Evolutionary conservation across 2,113 vertebrate species (phyloP), one percentile per base, ranked within the genome.

Genomic region (Phalacrocorax brasilianus): DNA sequence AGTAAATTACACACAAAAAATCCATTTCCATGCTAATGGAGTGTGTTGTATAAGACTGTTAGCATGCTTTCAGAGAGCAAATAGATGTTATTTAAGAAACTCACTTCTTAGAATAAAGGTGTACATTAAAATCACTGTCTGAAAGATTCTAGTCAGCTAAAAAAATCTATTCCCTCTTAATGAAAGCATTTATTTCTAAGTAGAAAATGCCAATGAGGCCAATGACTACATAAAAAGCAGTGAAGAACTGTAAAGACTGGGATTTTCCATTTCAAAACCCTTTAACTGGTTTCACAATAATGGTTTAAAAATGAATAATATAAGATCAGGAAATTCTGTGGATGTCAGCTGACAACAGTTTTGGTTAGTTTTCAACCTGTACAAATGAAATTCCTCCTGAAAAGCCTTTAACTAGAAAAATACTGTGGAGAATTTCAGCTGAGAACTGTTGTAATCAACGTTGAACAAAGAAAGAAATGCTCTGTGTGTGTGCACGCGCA

Each of bases 11-110:
- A 97, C 53, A 88, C 88, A 87, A 95, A 95, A 95, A 97, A 93
- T 93, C 86, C 66, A 97, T 98, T 97, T 96, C 84, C 91, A 96
- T 97, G 88, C 83, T 97, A 98, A 97, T 97, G 78, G 94, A 94
- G 61, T 92, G 52, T 94, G 65, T 84, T 97, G 88, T 77, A 85
- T 91, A 91, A 96, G 63, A 88, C 74, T 81, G 70, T 89, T 96
- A 94, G 63, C 81, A 85, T 91, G 75, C 70, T 96, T 97, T 97
- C 81, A 87, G 85, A 94, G 82, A 95, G 92, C 85, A 96, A 97
- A 97, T 87, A 96, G 85, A 95, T 40, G 80, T 93, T 96, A 94
- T 83, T 98, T 96, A 95, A 96, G 88, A 97, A 97, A 97, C 80
- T 70, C 78, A 32, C 75, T 93, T 95, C 63, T 86, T 92, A 94